Evolutionary conservation across 2,888 invertebrate genomes (phyloP).

Genomic region (Pristionchus exspectatus): DNA sequence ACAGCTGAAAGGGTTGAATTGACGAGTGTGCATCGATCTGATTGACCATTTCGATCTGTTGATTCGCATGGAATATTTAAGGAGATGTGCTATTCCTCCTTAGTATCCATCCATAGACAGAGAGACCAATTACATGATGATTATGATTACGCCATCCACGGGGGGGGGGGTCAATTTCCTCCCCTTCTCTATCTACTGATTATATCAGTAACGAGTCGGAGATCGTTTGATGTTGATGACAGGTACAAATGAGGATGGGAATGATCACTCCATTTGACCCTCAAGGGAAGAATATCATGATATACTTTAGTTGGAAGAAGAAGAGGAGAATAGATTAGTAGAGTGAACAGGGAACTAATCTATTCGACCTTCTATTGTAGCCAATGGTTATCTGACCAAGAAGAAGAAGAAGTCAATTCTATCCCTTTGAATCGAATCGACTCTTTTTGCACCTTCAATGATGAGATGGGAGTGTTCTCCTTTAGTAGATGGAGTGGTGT

Average conservation of each 20-base stretch:
- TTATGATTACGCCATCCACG: constrained; percentile 14
- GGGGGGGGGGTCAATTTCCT: background rate
- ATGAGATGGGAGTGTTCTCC: background rate
- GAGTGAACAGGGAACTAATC: background rate
- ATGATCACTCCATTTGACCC: constrained; percentile 23
- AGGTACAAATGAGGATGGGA: constrained; percentile 51
- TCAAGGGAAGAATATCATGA: background rate
- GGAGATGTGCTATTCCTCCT: background rate
- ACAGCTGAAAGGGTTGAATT: background rate
- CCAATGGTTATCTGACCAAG: background rate
- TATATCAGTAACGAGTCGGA: background rate
- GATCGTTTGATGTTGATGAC: constrained; percentile 45
- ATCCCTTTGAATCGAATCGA: background rate
- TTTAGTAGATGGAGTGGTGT: constrained; percentile 15
- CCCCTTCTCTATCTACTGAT: background rate
- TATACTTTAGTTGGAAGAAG: background rate
- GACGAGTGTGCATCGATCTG: background rate
- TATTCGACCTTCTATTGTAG: background rate
- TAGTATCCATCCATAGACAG: background rate
- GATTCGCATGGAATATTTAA: background rate
- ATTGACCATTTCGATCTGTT: background rate
- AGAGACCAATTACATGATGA: constrained; percentile 11
- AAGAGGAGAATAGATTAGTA: background rate
- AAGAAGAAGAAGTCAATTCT: background rate
- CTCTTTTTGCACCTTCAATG: constrained; percentile 26